phyloP scores from a whole-genome alignment of 92 coral and sea anemone genomes.

The Phenganax marumi region DNA sequence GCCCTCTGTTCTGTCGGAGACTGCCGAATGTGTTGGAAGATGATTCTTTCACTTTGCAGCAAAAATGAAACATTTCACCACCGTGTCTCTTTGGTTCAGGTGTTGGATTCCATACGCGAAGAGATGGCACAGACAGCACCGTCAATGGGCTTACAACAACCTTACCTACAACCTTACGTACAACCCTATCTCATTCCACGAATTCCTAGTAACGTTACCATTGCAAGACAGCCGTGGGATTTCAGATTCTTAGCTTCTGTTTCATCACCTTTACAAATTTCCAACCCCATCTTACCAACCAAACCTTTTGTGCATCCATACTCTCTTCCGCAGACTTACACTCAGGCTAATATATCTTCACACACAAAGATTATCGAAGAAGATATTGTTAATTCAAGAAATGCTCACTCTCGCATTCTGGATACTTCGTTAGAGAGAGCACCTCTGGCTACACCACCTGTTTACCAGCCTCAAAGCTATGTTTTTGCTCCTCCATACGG shows the following conservation, averaged over 20 bases:
- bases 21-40: slow-evolving; percentile 88
- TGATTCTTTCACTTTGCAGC: slow-evolving; percentile 71
- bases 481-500: background rate
- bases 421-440: too few species aligned
- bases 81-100: slow-evolving; percentile 74
- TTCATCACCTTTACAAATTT: background rate
- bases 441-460: background rate
- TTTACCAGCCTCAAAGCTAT: slow-evolving; percentile 1
- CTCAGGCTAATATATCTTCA: too few species aligned
- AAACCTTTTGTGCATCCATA: background rate
- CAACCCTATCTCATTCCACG: background rate
- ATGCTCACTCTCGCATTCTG: too few species aligned
- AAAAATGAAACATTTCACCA: slow-evolving; percentile 83
- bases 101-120: slow-evolving; percentile 38
- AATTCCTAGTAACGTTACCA: background rate
- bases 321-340: too few species aligned
- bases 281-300: background rate
- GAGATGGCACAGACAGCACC: background rate
- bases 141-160: background rate
- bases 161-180: background rate
- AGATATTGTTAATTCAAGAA: too few species aligned
- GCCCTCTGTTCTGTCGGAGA: slow-evolving; percentile 90
- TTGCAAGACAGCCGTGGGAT: background rate
- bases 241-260: background rate
- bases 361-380: too few species aligned